Base-by-base conservation (phyloP, 2,797 vertebrate genomes). In the Pteropus rufus region DNA sequence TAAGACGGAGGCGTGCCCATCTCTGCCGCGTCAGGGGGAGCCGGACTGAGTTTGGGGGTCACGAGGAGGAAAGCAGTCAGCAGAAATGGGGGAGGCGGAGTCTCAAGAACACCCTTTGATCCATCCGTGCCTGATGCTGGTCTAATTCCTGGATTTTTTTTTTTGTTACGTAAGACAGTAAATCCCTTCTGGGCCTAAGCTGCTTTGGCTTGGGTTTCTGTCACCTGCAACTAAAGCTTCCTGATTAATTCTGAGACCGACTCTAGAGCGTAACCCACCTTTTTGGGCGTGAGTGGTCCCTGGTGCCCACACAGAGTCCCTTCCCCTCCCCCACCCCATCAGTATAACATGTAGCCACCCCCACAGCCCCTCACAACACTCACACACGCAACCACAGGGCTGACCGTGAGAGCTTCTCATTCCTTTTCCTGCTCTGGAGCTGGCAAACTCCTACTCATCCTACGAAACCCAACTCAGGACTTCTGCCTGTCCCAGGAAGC, bases 1-100 rank as follows among this genome's bases (percentile, higher is more conserved):
- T 0, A 10, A n/a, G 34, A 5, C 0, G 9, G 39, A 49, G n/a
- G 49, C 4, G 1, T 36, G 41, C 41, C 29, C 3, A 3, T 46
- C 52, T 44, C 34, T 1, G 1, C n/a, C 8, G 49, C 12, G 4
- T 54, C 2, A 6, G 1, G 23, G 23, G 62, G 36, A 14, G 31
- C 26, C 73, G 8, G 65, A 39, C 75, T 19, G 36, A 16, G 12
- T 0, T 11, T 2, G 18, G 23, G 19, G 7, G 12, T 3, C 31
- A 7, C 2, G 1, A 0, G 23, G 44, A 15, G 9, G 14, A 36
- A 52, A 60, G 49, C 29, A 7, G 23, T 52, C n/a, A 1, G 29
- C 34, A 62, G 62, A 39, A 36, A 41, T 0, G 14, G 56, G 26
- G 46, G 56, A 16, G 26, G 5, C 70, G 15, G 26, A 62, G 92